Percentiles rank a stretch among this genome's conserved stretches.
Conservation (phyloP, 2,888 invertebrate species). For the Ariolimax columbianus region DNA sequence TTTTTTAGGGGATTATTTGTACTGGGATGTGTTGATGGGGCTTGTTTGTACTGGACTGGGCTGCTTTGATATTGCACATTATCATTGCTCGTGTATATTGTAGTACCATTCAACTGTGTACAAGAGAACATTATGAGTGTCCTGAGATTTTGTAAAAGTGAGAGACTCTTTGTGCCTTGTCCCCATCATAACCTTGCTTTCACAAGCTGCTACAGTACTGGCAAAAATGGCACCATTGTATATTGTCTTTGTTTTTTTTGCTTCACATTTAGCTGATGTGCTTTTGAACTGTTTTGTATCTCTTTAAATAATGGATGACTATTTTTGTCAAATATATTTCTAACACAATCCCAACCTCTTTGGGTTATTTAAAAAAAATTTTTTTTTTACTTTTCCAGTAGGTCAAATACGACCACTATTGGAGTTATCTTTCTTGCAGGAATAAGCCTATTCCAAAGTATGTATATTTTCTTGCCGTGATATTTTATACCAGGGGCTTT, state of each 20-base stretch:
- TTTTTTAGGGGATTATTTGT: too few relatives aligned
- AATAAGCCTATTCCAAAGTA: too few relatives aligned
- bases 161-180: slow-evolving; percentile 39
- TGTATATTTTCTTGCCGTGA: too few relatives aligned
- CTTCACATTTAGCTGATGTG: not conserved
- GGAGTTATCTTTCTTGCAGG: too few relatives aligned
- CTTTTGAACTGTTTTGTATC: not conserved
- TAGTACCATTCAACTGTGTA: not conserved
- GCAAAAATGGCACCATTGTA: slow-evolving; percentile 46
- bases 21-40: too few relatives aligned
- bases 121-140: too few relatives aligned
- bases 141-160: too few relatives aligned
- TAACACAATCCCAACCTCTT: not conserved
- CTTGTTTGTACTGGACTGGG: not conserved
- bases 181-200: slow-evolving; percentile 31
- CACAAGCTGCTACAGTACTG: slow-evolving; percentile 49
- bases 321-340: not conserved
- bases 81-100: not conserved
- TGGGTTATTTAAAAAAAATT: too few relatives aligned
- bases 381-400: too few relatives aligned
- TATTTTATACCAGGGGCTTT: too few relatives aligned
- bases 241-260: not conserved
- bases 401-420: too few relatives aligned
- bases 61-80: not conserved
- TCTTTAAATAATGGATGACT: not conserved